These are phyloP conservation scores for Uloborus plumipes DNA, from an alignment of 2,888 invertebrate species.

Conservation along the genomic window DNA sequence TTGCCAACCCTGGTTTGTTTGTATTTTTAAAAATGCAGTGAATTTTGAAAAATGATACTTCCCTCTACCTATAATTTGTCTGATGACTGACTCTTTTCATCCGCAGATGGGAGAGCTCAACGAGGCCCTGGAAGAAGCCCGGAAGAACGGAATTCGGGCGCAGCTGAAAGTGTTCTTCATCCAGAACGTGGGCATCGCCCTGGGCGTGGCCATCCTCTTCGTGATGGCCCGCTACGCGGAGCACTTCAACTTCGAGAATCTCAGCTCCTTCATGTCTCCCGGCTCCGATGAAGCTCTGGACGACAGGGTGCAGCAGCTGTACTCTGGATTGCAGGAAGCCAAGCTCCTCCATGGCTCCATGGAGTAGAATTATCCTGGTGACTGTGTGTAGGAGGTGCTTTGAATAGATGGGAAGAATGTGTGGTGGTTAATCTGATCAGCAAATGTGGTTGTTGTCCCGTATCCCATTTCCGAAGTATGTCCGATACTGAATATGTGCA, in stretches of 20 bases:
- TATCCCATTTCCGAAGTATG: too few relatives aligned
- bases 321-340: constrained; percentile 56
- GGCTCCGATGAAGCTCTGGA: constrained; percentile 44
- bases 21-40: too few relatives aligned
- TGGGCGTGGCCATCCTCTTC: constrained; percentile 72
- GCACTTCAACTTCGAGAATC: constrained; percentile 69
- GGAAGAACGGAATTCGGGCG: constrained; percentile 70
- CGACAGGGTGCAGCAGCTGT: constrained; percentile 43
- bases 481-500: too few relatives aligned
- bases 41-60: too few relatives aligned
- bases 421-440: too few relatives aligned
- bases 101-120: constrained; percentile 73
- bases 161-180: constrained; percentile 71
- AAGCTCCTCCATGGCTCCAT: constrained; percentile 34
- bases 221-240: constrained; percentile 72
- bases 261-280: constrained; percentile 37
- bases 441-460: too few relatives aligned
- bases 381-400: too few relatives aligned
- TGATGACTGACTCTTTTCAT: constrained; percentile 18
- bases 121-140: constrained; percentile 72
- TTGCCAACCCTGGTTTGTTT: too few relatives aligned
- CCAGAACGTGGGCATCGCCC: constrained; percentile 73
- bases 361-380: too few relatives aligned
- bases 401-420: too few relatives aligned
- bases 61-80: background rate